Conservation (phyloP, 2,113 vertebrate species). For the Cheirogaleus medius region DNA sequence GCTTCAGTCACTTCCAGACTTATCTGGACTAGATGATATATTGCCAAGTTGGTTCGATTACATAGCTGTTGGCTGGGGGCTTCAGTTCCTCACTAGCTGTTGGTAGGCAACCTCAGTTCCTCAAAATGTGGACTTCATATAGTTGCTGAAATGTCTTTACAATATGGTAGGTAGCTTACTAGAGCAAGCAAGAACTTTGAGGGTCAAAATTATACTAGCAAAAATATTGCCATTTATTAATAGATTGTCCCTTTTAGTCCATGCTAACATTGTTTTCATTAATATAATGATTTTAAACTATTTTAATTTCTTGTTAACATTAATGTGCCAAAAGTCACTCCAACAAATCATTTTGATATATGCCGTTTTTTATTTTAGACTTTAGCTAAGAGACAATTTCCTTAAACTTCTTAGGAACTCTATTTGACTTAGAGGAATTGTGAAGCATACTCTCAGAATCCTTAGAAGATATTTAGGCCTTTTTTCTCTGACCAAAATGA, state of each 20-base stretch:
- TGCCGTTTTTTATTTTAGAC: neutral
- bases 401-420: neutral
- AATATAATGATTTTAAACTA: constrained; percentile 8
- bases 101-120: neutral
- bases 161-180: neutral
- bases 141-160: neutral
- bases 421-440: neutral
- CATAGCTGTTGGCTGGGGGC: neutral
- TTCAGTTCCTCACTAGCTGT: neutral
- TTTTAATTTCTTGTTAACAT: neutral
- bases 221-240: neutral
- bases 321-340: neutral
- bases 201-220: neutral
- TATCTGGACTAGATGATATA: neutral
- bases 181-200: neutral
- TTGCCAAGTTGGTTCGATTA: neutral
- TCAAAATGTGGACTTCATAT: neutral
- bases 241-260: neutral
- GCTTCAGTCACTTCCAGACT: neutral
- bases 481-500: neutral
- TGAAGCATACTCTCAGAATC: neutral
- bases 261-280: neutral
- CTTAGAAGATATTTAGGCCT: neutral
- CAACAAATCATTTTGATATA: neutral
- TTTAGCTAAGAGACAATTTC: neutral